Evolutionary conservation across 2,888 invertebrate genomes (phyloP), one percentile per base, ranked within the genome.

Genomic region (Amblyjoppa fuscipennis): DNA sequence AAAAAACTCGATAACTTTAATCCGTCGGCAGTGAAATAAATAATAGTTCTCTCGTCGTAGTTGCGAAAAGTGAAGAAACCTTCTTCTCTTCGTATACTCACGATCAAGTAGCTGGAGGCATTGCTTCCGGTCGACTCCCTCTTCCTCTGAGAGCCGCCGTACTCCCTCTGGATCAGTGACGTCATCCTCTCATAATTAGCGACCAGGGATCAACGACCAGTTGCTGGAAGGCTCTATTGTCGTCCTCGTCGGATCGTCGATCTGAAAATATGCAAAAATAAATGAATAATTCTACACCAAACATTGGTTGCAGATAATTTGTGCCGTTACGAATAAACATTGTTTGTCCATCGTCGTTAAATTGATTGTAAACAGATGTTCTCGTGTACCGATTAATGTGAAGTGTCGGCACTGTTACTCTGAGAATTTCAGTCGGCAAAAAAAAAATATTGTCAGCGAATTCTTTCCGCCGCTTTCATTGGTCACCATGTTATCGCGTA

Each of bases 81-180:
- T 7, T 59, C 13, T 77, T 75, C 45, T 31, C 45, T 49, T 61
- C 6, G n/a, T 76, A 61, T 56, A 90, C 92, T 92, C 88, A 93
- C 93, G 89, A 93, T 86, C 73, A 93, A 89, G 83, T 93, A 93
- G 86, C 93, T 93, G 73, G 93, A 93, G 41, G 93, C 92, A 89
- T 92, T 93, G 88, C 93, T 93, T 85, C 91, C 90, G 73, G 89
- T 93, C 31, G 93, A 93, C 84, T 93, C 93, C 84, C 93, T 90
- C 68, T 93, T 93, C 78, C 89, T 91, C 83, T 91, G 92, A 87
- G 92, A 90, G 79, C 89, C 91, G 70, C 87, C 89, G 88, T 85
- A 83, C 85, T 93, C 93, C 89, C 92, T 91, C 84, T 92, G 93
- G 76, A 91, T 80, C 87, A 93, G 84, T 86, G 93, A 93, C 90